These are phyloP conservation scores for Erannis defoliaria DNA, from an alignment of 2,888 invertebrate genomes.

Conservation along the genomic window DNA sequence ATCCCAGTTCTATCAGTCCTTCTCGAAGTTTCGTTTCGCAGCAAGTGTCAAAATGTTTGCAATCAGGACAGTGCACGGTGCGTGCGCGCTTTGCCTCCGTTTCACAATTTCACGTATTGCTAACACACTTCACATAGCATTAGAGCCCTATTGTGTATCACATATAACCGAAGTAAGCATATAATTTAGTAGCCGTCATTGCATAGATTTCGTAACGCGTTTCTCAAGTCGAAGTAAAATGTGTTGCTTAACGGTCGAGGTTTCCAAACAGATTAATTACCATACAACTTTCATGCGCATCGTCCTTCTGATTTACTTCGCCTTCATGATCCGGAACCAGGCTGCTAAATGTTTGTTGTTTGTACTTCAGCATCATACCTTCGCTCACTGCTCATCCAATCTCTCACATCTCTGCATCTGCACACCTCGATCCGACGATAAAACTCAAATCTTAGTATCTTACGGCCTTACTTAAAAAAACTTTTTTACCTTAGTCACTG, in stretches of 20 bases:
- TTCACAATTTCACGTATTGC: conserved; percentile 46
- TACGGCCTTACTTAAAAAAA: no score
- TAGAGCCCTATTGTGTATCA: conserved; percentile 50
- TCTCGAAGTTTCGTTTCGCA: conserved; percentile 6
- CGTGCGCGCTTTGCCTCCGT: conserved; percentile 35
- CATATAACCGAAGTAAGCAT: conserved; percentile 30
- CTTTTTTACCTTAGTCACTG: no score
- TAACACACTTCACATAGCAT: conserved; percentile 42
- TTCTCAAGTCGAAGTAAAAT: conserved; percentile 45
- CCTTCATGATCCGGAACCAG: conserved; percentile 18
- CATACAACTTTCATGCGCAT: conserved; percentile 31
- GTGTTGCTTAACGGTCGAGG: conserved; percentile 45
- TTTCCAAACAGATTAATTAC: conserved; percentile 33
- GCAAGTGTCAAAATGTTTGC: neutral
- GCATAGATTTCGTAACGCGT: conserved; percentile 43
- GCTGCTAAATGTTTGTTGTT: neutral
- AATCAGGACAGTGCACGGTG: conserved; percentile 7
- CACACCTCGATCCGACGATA: neutral
- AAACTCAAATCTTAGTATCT: no score
- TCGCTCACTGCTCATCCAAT: no score
- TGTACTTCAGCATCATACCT: no score
- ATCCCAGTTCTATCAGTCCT: neutral
- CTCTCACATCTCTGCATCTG: no score
- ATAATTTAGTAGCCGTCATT: conserved; percentile 42
- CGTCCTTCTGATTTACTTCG: conserved; percentile 30